Base-by-base conservation (phyloP, 2,888 invertebrate genomes). In the Eustalomyia histrio region DNA sequence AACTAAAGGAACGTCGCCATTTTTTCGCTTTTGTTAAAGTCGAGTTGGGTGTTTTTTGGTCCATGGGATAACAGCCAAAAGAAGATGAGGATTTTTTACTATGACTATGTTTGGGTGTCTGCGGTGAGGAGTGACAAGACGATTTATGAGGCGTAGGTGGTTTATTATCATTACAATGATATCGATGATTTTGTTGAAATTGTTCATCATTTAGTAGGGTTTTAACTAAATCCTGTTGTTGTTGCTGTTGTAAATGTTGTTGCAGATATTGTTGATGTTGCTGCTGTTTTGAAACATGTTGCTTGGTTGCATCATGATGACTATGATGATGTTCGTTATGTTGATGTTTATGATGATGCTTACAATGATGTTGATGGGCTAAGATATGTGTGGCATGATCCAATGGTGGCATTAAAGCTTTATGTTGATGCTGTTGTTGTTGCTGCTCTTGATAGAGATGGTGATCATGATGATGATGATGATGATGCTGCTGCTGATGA, bases 341-440 rank as follows among this genome's bases (percentile, higher is more conserved):
- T 47, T 86, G 85, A 50, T 87, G 86, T 64, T 87, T 85, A 60
- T 87, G 87, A 76, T 87, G 87, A 78, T 85, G 84, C 8, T 79
- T 83, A 47, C 79, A 74, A 55, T 82, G 79, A 69, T 78, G 81
- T 21, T 83, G 83, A 53, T 83, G 82, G 0, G 79, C 83, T 71
- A 67, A 61, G 67, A 80, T 84, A 69, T 64, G 69, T 17, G 50
- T 82, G 82, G 82, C 85, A 85, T 88, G 78, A 86, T 87, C 87
- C 87, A 90, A 82, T 83, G 90, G 87, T 83, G 90, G 86, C 90
- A 90, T 85, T 83, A 86, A 84, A 79, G 86, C 87, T 83, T 89
- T 84, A 58, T 84, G 84, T 43, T 84, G 84, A 14, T 85, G 83
- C 12, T 84, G 86, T 21, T 84, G 82, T 3, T 76, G 76, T 24